These are phyloP conservation scores for Hipparchia sbordonii DNA, from an alignment of 2,888 invertebrate genomes.

Conservation along the genomic window DNA sequence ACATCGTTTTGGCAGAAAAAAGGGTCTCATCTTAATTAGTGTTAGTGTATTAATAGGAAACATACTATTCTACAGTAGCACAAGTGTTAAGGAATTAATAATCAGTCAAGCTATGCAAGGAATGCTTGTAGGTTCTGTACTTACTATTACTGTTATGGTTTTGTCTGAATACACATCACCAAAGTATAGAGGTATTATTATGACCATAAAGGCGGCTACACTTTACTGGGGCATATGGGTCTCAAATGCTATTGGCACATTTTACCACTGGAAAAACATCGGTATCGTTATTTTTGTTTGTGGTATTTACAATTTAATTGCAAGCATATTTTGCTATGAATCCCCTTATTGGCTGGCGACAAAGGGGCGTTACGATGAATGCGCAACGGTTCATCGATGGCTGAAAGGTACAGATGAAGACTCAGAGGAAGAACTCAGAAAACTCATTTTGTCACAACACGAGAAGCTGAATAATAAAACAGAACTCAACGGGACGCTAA, in stretches of 20 bases:
- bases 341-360: constrained; percentile 42
- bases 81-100: constrained; percentile 10
- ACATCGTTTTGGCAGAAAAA: constrained; percentile 18
- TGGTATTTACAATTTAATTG: constrained; percentile 32
- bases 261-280: constrained; percentile 40
- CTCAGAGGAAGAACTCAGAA: constrained; percentile 15
- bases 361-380: constrained; percentile 37
- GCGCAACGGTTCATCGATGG: constrained; percentile 38
- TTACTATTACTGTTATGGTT: constrained; percentile 29
- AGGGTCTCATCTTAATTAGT: background rate
- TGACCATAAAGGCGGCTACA: constrained; percentile 36
- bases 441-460: constrained; percentile 28
- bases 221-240: constrained; percentile 40
- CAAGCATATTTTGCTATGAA: constrained; percentile 36
- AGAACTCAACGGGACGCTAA: background rate
- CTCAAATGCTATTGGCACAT: constrained; percentile 43
- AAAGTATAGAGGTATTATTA: constrained; percentile 37
- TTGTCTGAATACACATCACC: constrained; percentile 39
- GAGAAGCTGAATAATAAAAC: constrained; percentile 25
- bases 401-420: constrained; percentile 31
- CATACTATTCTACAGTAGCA: constrained; percentile 21
- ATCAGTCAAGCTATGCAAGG: constrained; percentile 28
- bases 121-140: constrained; percentile 19
- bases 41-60: constrained; percentile 16
- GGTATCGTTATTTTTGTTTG: constrained; percentile 31